Evolutionary conservation across 2,888 invertebrate species (phyloP).

Genomic region (Drosophila melanosoma): DNA sequence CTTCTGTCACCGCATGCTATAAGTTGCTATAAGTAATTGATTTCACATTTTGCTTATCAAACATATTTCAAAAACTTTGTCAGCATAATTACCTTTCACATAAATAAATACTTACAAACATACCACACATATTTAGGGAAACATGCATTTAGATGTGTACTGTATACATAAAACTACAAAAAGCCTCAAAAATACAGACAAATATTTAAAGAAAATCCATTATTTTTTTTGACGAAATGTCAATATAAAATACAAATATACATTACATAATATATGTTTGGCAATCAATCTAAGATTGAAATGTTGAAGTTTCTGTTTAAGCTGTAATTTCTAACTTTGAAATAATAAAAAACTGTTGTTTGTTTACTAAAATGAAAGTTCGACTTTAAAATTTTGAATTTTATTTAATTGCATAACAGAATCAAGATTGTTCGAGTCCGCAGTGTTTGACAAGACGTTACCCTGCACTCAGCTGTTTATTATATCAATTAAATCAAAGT

Average conservation of each 20-base stretch:
- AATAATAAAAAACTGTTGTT: neutral
- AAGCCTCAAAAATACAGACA: neutral
- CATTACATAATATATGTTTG: neutral
- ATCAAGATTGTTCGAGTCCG: neutral
- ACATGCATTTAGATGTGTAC: neutral
- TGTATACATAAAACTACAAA: neutral
- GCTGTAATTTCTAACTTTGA: neutral
- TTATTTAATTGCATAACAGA: neutral
- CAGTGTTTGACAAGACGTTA: neutral
- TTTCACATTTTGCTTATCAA: neutral
- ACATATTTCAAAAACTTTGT: neutral
- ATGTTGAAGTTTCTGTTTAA: neutral
- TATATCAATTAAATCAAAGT: neutral
- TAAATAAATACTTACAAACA: neutral
- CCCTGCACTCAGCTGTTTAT: neutral
- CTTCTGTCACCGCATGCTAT: slow-evolving; percentile 31
- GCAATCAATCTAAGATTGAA: neutral
- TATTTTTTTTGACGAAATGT: neutral
- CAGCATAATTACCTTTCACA: neutral
- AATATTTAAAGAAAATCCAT: neutral
- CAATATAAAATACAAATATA: neutral
- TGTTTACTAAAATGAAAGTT: neutral
- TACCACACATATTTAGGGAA: neutral
- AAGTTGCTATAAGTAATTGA: slow-evolving; percentile 16
- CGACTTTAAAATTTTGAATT: neutral